Percentiles rank a stretch among this genome's conserved stretches.
Evolutionary conservation across 2,888 invertebrate species (phyloP).

Genomic region (Synanthedon andrenaeformis): DNA sequence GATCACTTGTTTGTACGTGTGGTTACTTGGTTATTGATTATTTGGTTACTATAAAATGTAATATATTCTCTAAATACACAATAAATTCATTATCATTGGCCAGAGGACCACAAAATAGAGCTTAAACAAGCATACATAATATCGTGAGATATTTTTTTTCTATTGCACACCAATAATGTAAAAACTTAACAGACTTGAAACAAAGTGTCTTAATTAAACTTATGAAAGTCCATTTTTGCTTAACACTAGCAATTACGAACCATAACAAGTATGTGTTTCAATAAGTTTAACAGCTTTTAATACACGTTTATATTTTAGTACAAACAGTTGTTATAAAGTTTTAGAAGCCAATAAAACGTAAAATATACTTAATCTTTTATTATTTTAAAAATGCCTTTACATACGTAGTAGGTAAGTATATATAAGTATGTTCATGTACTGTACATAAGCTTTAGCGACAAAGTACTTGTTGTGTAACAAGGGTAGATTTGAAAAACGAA

Average conservation of each 20-base stretch:
- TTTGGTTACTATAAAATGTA: not conserved
- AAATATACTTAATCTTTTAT: constrained; percentile 26
- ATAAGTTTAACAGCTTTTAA: constrained; percentile 59
- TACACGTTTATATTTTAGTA: constrained; percentile 69
- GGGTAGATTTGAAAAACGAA: too few species aligned
- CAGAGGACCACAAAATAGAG: not conserved
- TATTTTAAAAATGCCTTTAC: constrained; percentile 13
- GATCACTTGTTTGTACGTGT: constrained; percentile 5
- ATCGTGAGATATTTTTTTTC: not conserved
- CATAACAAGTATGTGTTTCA: constrained; percentile 47
- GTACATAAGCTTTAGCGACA: too few species aligned
- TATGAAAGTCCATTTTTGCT: constrained; percentile 40
- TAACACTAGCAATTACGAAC: constrained; percentile 44
- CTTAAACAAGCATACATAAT: not conserved
- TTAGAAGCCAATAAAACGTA: constrained; percentile 66
- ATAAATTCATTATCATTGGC: not conserved
- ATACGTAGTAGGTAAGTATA: not conserved
- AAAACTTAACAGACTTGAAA: constrained; percentile 5
- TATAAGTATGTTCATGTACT: not conserved
- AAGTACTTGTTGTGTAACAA: too few species aligned
- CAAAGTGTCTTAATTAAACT: constrained; percentile 36
- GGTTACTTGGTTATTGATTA: too few species aligned
- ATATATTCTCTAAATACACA: not conserved
- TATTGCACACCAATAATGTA: constrained; percentile 4
- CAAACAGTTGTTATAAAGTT: constrained; percentile 66